Evolutionary conservation across 2,888 invertebrate genomes (phyloP), one percentile per base, ranked within the genome.

Genomic region (Iselma pallidipennis): DNA sequence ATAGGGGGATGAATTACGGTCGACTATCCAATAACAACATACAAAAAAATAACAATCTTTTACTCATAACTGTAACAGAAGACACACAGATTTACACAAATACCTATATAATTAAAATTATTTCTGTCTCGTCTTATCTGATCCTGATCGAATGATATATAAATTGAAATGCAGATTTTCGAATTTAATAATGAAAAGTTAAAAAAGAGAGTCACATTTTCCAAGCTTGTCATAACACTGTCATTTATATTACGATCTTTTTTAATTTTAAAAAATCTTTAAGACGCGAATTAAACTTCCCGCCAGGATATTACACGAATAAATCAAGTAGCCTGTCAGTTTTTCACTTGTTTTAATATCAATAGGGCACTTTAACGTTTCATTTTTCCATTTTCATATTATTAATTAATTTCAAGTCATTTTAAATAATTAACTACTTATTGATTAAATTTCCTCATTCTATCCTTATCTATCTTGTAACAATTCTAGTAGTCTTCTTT

Each of bases 201-300:
- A 75, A 75, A 75, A 76, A n/a, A n/a, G n/a, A n/a, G n/a, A 76
- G 68, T 74, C 75, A 68, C 67, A 69, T 63, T 72, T 66, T 57
- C 62, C 61, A 33, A 68, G 70, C 74, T 74, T 76, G 78, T 78
- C 78, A 78, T 76, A 78, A 77, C 76, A 76, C 71, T 76, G 77
- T 78, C 78, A 78, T 77, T 78, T 78, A 78, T 78, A 78, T 78
- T 76, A 78, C 76, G 72, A 75, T 78, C 76, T 74, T 78, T 70
- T 78, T 78, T 78, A 78, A 78, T 78, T 78, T 78, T 74, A 73
- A 74, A 76, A 64, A 78, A 78, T 77, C 76, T 75, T 77, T 77
- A 78, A 76, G 74, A 72, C 69, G 75, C 68, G 76, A 78, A 77
- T 78, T 77, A 77, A 77, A 76, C 69, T 76, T 76, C 74, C 75